Conservation (phyloP, 2,113 vertebrate species). For the Ophiodon elongatus region DNA sequence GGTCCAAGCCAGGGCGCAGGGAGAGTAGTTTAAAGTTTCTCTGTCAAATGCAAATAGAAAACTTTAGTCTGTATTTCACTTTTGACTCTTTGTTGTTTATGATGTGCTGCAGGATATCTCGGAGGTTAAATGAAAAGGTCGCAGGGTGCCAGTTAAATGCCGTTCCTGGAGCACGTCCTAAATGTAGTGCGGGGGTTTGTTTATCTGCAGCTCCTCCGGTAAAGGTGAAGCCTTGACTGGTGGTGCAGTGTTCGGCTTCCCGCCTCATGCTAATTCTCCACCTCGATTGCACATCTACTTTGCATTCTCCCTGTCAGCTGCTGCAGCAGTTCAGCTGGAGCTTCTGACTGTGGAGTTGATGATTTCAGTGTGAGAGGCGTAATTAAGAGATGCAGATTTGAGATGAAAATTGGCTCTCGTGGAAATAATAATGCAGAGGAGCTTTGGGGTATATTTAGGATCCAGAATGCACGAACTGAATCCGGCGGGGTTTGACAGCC, state of each 20-base stretch:
- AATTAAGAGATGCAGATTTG: slow-evolving; percentile 53
- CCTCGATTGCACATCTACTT: slow-evolving; percentile 3
- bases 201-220: slow-evolving; percentile 5
- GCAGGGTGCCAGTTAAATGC: not conserved
- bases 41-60: no score
- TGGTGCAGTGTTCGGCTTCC: not conserved
- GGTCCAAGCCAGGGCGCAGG: no score
- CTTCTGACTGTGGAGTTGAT: not conserved
- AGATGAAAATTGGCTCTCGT: slow-evolving; percentile 34
- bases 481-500: not conserved
- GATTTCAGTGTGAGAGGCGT: not conserved
- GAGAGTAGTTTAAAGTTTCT: no score
- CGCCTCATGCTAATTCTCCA: slow-evolving; percentile 19
- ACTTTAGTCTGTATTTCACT: not conserved
- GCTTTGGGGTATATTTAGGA: not conserved
- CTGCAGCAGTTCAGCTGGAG: slow-evolving; percentile 27
- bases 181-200: slow-evolving; percentile 9
- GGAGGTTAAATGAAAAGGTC: slow-evolving; percentile 29
- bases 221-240: slow-evolving; percentile 15
- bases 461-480: not conserved
- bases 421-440: slow-evolving; percentile 32
- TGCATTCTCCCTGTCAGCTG: slow-evolving; percentile 15
- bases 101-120: not conserved
- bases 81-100: not conserved
- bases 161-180: not conserved